Base-by-base conservation (phyloP, 2,888 invertebrate genomes). In the Trachelus stipa region DNA sequence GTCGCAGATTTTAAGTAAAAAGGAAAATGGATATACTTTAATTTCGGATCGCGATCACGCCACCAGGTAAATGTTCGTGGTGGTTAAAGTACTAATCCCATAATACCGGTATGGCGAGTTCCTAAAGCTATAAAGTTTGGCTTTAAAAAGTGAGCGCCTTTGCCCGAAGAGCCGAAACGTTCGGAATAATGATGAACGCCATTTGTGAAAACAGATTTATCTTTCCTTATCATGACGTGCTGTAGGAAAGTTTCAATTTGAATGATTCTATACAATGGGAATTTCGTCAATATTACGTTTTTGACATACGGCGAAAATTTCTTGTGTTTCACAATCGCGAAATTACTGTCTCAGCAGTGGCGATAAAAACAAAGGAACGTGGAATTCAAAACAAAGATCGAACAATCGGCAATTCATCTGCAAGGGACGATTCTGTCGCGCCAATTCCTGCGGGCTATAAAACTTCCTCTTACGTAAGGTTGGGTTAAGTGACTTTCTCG, bases 401-500 rank as follows among this genome's bases (percentile, higher is more conserved):
- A 56, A 56, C 56, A 56, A 56, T 56, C 9, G 56, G 23, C 56
- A 56, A 23, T 56, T 40, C 23, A 23, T 56, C 23, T 56, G 56
- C 23, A 56, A 6, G 15, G 56, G 9, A 56, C 23, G 71, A 6
- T 71, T 31, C 71, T 12, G 71, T 34, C 15, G 31, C 71, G 71
- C 31, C 33, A 31, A 71, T 23, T 71, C 71, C 71, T 30, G 12
- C 71, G 31, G 15, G 12, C 31, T 34, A 71, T 34, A 71, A 71
- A 34, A 71, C 31, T 71, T 31, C 71, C 71, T n/a, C n/a, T 83
- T 83, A 79, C 81, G 83, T 80, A 83, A 83, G 76, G 76, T 74
- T 56, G 80, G 79, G 79, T 78, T 80, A 78, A 23, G 81, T 83
- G 83, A 83, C 83, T 83, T 83, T 83, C 83, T 83, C 83, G 83